Percentiles rank a stretch among this genome's conserved stretches.
Conservation (phyloP, 2,113 vertebrate species). For the Cephalopholis sonnerati region DNA sequence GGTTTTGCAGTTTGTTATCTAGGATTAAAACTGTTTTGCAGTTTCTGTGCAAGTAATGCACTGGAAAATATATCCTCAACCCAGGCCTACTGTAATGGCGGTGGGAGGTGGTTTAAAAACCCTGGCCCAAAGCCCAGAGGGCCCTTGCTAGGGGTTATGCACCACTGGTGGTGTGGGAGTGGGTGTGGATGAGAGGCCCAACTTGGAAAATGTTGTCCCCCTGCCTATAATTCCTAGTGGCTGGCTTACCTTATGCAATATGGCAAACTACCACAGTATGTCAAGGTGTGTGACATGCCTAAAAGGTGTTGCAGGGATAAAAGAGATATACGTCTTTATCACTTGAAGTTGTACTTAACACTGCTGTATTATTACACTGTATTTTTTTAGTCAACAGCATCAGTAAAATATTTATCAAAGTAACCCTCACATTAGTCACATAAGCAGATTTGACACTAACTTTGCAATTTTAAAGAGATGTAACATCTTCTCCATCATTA, state of each 20-base stretch:
- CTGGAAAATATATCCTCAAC: neutral
- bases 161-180: too few species aligned
- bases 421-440: slow-evolving; percentile 22
- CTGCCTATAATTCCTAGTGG: too few species aligned
- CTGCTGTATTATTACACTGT: neutral
- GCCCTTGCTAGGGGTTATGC: too few species aligned
- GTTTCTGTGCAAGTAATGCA: slow-evolving; percentile 10
- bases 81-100: too few species aligned
- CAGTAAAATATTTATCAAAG: neutral
- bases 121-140: too few species aligned
- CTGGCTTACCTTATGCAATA: too few species aligned
- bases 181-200: too few species aligned
- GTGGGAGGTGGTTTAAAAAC: too few species aligned
- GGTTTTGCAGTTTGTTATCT: neutral
- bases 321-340: slow-evolving; percentile 14
- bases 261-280: slow-evolving; percentile 25
- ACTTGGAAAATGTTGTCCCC: too few species aligned
- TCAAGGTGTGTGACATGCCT: slow-evolving; percentile 28
- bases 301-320: slow-evolving; percentile 33
- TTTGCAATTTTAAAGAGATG: neutral
- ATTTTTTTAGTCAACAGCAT: neutral
- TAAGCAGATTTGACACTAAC: slow-evolving; percentile 11
- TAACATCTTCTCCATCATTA: neutral
- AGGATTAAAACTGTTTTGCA: neutral
- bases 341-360: slow-evolving; percentile 5